Conservation (phyloP, 2,113 vertebrate genomes). For the Ciconia boyciana region DNA sequence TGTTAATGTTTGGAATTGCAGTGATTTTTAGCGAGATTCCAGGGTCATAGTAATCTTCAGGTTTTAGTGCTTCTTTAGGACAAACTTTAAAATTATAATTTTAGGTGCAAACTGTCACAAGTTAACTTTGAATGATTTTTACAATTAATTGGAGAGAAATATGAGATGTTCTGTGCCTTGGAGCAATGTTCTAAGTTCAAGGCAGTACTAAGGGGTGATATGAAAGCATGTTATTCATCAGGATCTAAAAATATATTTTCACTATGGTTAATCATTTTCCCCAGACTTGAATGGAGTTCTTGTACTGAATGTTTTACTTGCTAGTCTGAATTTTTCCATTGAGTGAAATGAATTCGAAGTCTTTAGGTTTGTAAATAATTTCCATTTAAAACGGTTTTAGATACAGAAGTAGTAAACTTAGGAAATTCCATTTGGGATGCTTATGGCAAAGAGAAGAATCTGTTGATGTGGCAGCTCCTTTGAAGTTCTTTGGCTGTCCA, state of each 20-base stretch:
- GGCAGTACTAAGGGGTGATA: neutral
- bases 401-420: slow-evolving; percentile 10
- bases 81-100: neutral
- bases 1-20: neutral
- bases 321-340: neutral
- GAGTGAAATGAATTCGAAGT: neutral
- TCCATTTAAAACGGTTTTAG: neutral
- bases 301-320: neutral
- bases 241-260: neutral
- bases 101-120: neutral
- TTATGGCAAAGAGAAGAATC: slow-evolving; percentile 4
- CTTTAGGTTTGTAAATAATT: neutral
- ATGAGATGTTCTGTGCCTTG: neutral
- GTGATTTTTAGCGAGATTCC: neutral
- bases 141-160: neutral
- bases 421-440: slow-evolving; percentile 29
- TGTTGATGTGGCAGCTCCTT: slow-evolving; percentile 50
- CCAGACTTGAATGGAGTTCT: neutral
- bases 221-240: neutral
- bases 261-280: neutral
- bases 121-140: neutral
- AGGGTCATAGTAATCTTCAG: neutral
- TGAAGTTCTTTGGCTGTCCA: slow-evolving; percentile 54
- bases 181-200: neutral
- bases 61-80: neutral